Percentiles rank a stretch among this genome's conserved stretches.
Evolutionary conservation across 2,113 vertebrate genomes (phyloP).

Genomic region (Myrmecophaga tridactyla): DNA sequence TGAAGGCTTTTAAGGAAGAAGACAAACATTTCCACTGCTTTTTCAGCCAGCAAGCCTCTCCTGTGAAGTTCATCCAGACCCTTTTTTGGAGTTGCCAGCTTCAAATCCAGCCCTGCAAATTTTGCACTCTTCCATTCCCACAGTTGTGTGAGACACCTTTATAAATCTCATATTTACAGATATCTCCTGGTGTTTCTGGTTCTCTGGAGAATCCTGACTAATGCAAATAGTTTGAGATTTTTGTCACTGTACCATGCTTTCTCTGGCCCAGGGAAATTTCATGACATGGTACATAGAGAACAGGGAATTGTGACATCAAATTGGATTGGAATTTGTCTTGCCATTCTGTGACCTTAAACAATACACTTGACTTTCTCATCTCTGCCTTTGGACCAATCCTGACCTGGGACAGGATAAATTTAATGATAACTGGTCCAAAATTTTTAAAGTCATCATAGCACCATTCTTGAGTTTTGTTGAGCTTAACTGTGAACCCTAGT

Average conservation of each 20-base stretch:
- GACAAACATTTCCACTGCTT: no score
- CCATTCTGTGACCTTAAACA: neutral
- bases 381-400: neutral
- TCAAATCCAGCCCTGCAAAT: no score
- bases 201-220: no score
- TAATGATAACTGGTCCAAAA: neutral
- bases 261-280: neutral
- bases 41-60: no score
- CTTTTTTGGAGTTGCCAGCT: no score
- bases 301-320: neutral
- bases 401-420: neutral
- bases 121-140: no score
- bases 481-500: neutral
- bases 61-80: no score
- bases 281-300: neutral
- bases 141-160: no score
- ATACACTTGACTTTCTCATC: neutral
- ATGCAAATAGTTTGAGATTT: neutral
- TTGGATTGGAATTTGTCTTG: neutral
- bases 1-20: no score
- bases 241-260: neutral
- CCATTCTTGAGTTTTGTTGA: neutral
- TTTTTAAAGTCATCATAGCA: neutral
- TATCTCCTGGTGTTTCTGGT: no score
- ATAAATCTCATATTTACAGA: no score